phyloP scores from a whole-genome alignment of 2,888 invertebrate species.

The Oxytorus armatus region DNA sequence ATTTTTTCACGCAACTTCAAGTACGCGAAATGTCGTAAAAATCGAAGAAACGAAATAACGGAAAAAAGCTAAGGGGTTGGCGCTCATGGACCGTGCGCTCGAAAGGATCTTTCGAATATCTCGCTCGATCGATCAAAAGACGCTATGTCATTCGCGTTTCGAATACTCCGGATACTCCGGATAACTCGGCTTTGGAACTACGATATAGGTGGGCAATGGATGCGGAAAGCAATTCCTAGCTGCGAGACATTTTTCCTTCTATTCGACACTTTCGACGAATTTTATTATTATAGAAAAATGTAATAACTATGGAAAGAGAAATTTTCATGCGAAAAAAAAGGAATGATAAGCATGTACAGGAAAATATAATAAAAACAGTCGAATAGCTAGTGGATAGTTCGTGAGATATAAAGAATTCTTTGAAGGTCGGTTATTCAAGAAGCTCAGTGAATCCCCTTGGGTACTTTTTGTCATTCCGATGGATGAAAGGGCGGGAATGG shows the following conservation, averaged over 20 bases:
- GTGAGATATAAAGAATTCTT: conserved; percentile 19
- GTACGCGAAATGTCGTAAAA: too few species aligned
- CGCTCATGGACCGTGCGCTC: conserved; percentile 14
- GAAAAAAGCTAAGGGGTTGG: too few species aligned
- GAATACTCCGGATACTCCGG: conserved; percentile 9
- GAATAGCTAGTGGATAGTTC: background rate
- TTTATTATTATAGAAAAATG: background rate
- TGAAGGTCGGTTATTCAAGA: conserved; percentile 27
- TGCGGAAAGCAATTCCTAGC: background rate
- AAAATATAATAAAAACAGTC: background rate
- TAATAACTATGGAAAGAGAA: background rate
- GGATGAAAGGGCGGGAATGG: conserved; percentile 47
- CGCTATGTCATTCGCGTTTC: conserved; percentile 13
- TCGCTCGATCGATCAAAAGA: conserved; percentile 18
- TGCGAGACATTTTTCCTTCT: background rate
- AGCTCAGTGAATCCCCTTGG: conserved; percentile 17
- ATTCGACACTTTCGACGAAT: background rate
- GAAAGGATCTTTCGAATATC: conserved; percentile 26
- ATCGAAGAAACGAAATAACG: too few species aligned
- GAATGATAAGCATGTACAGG: background rate
- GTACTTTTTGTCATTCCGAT: conserved; percentile 41
- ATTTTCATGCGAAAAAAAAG: background rate
- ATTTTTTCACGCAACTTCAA: too few species aligned
- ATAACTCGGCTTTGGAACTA: conserved; percentile 5
- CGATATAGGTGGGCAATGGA: background rate